phyloP scores from a whole-genome alignment of 30 jellyfish, hydroid and myxozoan species.

The Hydractinia echinata region DNA sequence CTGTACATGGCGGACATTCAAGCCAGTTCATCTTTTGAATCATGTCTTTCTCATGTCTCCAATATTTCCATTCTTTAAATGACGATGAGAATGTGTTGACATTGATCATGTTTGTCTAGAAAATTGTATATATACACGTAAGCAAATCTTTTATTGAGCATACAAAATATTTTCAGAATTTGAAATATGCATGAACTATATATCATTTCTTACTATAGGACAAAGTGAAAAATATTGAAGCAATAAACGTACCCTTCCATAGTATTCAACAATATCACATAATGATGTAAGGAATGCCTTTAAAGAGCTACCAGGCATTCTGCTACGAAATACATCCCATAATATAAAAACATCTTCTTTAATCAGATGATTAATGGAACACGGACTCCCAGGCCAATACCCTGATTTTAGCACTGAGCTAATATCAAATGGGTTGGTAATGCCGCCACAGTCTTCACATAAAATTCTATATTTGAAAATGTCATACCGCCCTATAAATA shows the following conservation, averaged over 20 bases:
- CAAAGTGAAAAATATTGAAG: too few relatives aligned
- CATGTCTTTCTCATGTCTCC: conserved; percentile 28
- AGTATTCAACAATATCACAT: background rate
- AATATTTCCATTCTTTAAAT: conserved; percentile 52
- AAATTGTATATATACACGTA: background rate
- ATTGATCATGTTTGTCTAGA: conserved; percentile 16
- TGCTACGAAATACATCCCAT: conserved; percentile 6
- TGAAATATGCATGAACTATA: too few relatives aligned
- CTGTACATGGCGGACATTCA: conserved; percentile 37
- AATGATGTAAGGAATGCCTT: background rate
- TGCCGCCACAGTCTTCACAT: conserved; percentile 7
- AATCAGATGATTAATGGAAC: conserved; percentile 1
- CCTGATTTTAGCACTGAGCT: background rate
- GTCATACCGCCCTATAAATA: background rate
- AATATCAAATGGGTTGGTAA: background rate
- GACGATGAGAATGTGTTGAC: conserved; percentile 27
- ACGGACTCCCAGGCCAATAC: conserved; percentile 3
- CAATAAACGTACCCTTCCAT: background rate
- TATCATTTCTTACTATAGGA: too few relatives aligned
- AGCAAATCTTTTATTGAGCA: background rate
- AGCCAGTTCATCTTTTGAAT: conserved; percentile 35
- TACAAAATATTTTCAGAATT: background rate
- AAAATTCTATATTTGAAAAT: background rate
- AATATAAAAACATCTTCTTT: background rate
- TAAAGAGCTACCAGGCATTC: conserved; percentile 11